Conservation (phyloP, 2,113 vertebrate genomes). For the Chrysochloris asiatica region DNA sequence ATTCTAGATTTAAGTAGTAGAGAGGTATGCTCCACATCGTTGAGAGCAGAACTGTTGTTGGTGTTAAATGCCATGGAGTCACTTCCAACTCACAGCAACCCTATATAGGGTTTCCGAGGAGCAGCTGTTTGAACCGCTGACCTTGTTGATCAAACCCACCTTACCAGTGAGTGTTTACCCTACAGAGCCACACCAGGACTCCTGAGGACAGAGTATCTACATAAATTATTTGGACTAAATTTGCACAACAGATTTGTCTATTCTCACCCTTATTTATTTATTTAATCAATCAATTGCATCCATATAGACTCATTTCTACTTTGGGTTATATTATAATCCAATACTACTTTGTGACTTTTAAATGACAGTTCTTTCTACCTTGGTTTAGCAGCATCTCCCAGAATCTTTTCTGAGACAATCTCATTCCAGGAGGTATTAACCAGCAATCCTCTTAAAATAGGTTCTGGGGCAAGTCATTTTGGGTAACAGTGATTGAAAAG, state of each 20-base stretch:
- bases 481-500: neutral
- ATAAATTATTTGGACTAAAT: neutral
- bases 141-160: no score
- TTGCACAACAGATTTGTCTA: neutral
- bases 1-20: no score
- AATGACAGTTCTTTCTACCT: slow-evolving; percentile 31
- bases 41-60: neutral
- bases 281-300: neutral
- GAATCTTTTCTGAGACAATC: slow-evolving; percentile 31
- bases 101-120: no score
- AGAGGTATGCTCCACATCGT: neutral
- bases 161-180: no score
- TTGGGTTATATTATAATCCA: neutral
- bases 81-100: no score
- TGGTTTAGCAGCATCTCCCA: neutral
- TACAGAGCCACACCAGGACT: no score
- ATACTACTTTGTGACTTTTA: neutral
- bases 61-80: no score
- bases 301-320: neutral
- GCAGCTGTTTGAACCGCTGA: no score
- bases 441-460: slow-evolving; percentile 59
- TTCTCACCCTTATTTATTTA: neutral
- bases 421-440: slow-evolving; percentile 47
- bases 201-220: neutral
- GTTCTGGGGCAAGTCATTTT: slow-evolving; percentile 28